These are phyloP conservation scores for Asteroscopus sphinx DNA, from an alignment of 2,888 invertebrate species.

Conservation along the genomic window DNA sequence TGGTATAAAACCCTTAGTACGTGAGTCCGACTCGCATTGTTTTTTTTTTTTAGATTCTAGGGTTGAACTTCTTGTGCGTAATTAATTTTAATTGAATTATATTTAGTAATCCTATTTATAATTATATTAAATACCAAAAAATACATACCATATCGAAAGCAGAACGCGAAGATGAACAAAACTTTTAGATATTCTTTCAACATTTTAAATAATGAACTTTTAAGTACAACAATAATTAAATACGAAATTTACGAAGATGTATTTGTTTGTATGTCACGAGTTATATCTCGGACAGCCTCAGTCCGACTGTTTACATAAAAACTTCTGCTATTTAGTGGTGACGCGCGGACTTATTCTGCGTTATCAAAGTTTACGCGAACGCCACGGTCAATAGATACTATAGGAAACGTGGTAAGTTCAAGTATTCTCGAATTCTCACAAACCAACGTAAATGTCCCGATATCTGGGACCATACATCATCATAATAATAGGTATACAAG, in stretches of 20 bases:
- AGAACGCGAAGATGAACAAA: slow-evolving; percentile 30
- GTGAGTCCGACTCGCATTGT: too few relatives aligned
- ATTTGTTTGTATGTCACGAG: slow-evolving; percentile 37
- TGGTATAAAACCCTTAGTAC: too few relatives aligned
- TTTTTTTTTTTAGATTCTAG: too few relatives aligned
- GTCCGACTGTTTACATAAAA: slow-evolving; percentile 61
- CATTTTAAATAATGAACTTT: slow-evolving; percentile 35
- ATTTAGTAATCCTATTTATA: too few relatives aligned
- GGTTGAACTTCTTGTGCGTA: too few relatives aligned
- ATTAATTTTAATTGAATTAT: too few relatives aligned
- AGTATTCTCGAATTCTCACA: background rate
- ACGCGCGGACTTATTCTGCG: slow-evolving; percentile 42
- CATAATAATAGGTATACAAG: too few relatives aligned
- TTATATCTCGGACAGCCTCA: slow-evolving; percentile 44
- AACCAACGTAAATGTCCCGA: background rate
- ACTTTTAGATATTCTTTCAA: slow-evolving; percentile 23
- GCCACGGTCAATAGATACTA: slow-evolving; percentile 14
- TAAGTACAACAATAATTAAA: background rate
- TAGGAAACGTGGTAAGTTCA: background rate
- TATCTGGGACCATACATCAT: too few relatives aligned
- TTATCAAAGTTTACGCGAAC: slow-evolving; percentile 33
- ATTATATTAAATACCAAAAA: too few relatives aligned
- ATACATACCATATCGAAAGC: slow-evolving; percentile 46
- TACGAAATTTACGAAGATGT: background rate
- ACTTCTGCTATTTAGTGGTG: slow-evolving; percentile 27